These are phyloP conservation scores for Mormoops blainvillei DNA, from an alignment of 2,113 vertebrate genomes.

Conservation along the genomic window DNA sequence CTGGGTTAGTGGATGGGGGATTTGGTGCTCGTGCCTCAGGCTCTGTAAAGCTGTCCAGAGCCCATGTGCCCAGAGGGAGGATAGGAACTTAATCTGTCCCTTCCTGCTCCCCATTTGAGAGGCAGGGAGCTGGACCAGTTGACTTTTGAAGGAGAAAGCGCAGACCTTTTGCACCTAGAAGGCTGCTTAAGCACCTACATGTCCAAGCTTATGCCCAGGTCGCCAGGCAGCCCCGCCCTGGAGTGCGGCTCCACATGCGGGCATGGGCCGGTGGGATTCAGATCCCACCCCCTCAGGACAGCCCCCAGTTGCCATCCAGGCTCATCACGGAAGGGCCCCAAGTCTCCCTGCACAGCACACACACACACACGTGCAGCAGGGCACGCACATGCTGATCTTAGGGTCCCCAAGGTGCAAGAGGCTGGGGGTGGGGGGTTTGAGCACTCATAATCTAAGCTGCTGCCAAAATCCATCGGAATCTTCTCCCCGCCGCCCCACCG, in stretches of 20 bases:
- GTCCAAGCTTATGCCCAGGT: background rate
- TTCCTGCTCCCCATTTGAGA: background rate
- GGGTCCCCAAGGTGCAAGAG: slow-evolving; percentile 60
- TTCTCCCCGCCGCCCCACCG: background rate
- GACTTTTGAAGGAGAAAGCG: background rate
- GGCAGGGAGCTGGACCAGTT: background rate
- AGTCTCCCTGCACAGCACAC: background rate
- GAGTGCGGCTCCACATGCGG: background rate
- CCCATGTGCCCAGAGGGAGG: background rate
- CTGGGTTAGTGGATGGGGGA: background rate
- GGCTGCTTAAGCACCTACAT: background rate
- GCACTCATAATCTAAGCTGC: slow-evolving; percentile 54
- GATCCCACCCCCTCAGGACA: background rate
- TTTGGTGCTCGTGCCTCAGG: background rate
- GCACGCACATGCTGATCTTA: slow-evolving; percentile 69
- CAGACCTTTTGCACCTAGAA: background rate
- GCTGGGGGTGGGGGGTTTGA: slow-evolving; percentile 51
- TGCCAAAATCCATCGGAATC: slow-evolving; percentile 74
- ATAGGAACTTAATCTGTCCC: background rate
- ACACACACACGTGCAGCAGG: slow-evolving; percentile 60
- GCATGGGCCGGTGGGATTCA: background rate
- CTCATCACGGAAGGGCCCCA: background rate
- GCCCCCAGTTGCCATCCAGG: background rate
- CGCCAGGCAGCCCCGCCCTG: background rate
- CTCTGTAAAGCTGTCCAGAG: slow-evolving; percentile 19